Conservation (phyloP, 2,797 vertebrate species). For the Chelonia mydas region DNA sequence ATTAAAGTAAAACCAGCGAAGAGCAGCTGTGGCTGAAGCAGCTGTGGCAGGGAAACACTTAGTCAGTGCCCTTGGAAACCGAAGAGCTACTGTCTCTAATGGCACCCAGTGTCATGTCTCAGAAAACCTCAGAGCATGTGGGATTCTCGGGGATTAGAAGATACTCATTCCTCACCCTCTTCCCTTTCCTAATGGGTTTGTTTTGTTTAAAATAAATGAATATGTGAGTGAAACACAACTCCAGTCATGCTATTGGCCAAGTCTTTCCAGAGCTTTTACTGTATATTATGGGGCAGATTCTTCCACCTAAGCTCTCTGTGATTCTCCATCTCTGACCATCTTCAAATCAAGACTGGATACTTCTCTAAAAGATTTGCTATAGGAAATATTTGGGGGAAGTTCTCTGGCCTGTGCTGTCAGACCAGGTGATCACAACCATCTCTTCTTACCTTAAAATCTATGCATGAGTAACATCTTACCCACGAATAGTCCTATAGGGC, state of each 20-base stretch:
- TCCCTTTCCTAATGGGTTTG: neutral
- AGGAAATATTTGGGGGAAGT: neutral
- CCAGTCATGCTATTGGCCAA: neutral
- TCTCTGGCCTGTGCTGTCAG: neutral
- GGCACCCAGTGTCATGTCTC: conserved; percentile 40
- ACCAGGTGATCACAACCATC: neutral
- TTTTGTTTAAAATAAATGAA: conserved; percentile 66
- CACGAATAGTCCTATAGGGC: neutral
- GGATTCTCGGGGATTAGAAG: conserved; percentile 46
- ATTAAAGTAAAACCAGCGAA: conserved; percentile 73
- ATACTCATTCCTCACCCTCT: conserved; percentile 41
- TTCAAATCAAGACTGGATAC: neutral
- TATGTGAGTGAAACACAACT: neutral
- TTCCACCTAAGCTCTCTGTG: neutral
- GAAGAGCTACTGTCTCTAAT: conserved; percentile 38
- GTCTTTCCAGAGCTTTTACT: neutral
- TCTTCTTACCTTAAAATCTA: neutral
- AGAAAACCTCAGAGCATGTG: conserved; percentile 47
- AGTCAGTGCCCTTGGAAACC: conserved; percentile 60
- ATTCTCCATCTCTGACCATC: neutral
- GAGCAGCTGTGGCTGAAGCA: conserved; percentile 67
- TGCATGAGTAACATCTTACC: too few relatives aligned
- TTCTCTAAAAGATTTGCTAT: neutral
- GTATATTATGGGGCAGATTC: neutral
- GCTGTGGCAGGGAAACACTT: conserved; percentile 56